Percentiles rank a stretch among this genome's conserved stretches.
Evolutionary conservation across 2,797 vertebrate species (phyloP).

Genomic region (Sciaenops ocellatus): DNA sequence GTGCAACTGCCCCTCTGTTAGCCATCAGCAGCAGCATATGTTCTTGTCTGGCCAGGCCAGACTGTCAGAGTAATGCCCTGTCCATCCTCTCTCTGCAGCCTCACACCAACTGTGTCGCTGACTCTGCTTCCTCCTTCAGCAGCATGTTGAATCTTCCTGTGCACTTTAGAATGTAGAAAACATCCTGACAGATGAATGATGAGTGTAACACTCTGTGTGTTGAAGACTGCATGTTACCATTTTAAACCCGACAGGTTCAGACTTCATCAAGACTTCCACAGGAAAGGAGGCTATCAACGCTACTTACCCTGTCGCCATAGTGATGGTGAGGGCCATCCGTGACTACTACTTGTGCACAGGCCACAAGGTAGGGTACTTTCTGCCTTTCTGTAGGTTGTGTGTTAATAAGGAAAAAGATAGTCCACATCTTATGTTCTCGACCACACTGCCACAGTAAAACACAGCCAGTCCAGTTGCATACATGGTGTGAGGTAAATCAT

Average conservation of each 20-base stretch:
- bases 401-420: not conserved
- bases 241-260: conserved; percentile 87
- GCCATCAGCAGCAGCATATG: conserved; percentile 74
- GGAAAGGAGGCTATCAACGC: conserved; percentile 97
- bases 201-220: not conserved
- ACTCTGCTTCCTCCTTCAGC: conserved; percentile 20
- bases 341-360: conserved; percentile 93
- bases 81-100: not conserved
- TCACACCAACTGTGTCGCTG: not conserved
- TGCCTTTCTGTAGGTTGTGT: not conserved
- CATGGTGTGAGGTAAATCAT: too few species aligned
- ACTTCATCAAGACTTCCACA: conserved; percentile 99
- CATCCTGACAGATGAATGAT: not conserved
- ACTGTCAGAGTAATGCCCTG: conserved; percentile 63
- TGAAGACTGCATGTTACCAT: conserved; percentile 19
- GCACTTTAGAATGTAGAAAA: not conserved
- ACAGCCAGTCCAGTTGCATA: not conserved
- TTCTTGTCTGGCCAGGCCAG: conserved; percentile 67
- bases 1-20: conserved; percentile 70
- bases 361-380: conserved; percentile 87
- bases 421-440: not conserved
- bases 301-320: conserved; percentile 92
- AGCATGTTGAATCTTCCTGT: not conserved
- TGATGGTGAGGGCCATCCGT: conserved; percentile 95
- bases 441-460: not conserved